Evolutionary conservation across 2,888 invertebrate genomes (phyloP).

Genomic region (Drosophila kambysellisi): DNA sequence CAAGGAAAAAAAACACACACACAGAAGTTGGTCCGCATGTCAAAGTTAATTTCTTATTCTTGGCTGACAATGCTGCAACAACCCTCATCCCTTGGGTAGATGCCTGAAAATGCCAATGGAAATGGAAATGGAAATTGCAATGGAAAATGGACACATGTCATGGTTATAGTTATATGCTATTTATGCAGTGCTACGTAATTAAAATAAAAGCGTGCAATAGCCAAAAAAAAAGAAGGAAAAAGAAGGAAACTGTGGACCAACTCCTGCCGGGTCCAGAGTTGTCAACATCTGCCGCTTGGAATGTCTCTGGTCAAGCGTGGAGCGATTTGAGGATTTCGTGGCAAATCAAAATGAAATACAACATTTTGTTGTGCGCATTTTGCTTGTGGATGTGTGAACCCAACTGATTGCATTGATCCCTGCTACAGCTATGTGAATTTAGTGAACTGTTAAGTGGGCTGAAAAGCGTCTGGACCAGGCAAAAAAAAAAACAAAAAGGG

Average conservation of each 20-base stretch:
- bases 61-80: constrained; percentile 36
- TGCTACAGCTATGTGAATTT: constrained; percentile 35
- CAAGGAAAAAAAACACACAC: constrained; percentile 23
- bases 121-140: constrained; percentile 18
- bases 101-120: constrained; percentile 14
- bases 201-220: constrained; percentile 76
- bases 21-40: constrained; percentile 66
- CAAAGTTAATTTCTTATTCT: constrained; percentile 81
- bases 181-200: constrained; percentile 60
- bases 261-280: not conserved
- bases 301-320: constrained; percentile 47
- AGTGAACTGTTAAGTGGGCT: constrained; percentile 62
- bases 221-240: constrained; percentile 39
- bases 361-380: not conserved
- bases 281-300: constrained; percentile 40
- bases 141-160: constrained; percentile 71
- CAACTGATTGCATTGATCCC: constrained; percentile 47
- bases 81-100: constrained; percentile 35
- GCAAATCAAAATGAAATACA: constrained; percentile 41
- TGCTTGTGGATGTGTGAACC: constrained; percentile 20
- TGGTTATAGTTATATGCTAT: constrained; percentile 13
- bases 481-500: constrained; percentile 34
- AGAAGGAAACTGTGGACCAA: constrained; percentile 28
- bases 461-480: constrained; percentile 22
- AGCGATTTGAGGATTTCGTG: constrained; percentile 31